Base-by-base conservation (phyloP, 2,797 vertebrate genomes). In the Tapera naevia region DNA sequence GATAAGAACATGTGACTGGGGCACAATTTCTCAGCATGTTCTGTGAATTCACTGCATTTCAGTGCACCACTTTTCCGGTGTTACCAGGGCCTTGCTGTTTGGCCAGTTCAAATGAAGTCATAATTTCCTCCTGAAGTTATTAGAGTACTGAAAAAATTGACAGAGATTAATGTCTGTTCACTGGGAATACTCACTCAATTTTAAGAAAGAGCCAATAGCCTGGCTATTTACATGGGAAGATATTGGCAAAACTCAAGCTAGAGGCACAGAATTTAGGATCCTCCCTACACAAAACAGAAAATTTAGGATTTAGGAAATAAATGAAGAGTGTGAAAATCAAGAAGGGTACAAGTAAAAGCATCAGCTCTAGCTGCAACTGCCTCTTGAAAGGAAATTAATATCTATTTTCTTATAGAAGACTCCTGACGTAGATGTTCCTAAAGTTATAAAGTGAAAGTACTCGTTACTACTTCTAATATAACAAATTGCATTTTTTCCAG, bases 341-440 rank as follows among this genome's bases (percentile, higher is more conserved):
- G 5, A 2, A 54, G 19, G 9, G 4, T 53, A 33, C 6, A 69
- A 60, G 30, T 14, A n/a, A 67, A 18, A 27, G 1, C 39, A 24
- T 35, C 7, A 24, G 8, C 6, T 57, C 22, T 22, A 53, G 5
- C 37, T 17, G 11, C 24, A 73, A 39, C 0, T 0, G 11, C 11
- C 11, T 51, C 35, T 60, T 41, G 30, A 69, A 64, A 83, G 7
- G 27, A 39, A 30, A 8, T 3, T 21, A 46, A 0, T 15, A 3
- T 30, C 10, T 75, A 30, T 50, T 22, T 39, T 25, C 23, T 51
- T 27, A 41, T 3, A 37, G 8, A 7, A 80, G 5, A 33, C 22
- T 51, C 17, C 17, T 53, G 69, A 48, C 73, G 45, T 32, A 22
- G 17, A 21, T 5, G 33, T 50, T 61, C 35, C 56, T 53, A 14